Evolutionary conservation across 2,113 vertebrate species (phyloP).

Genomic region (Parus major): DNA sequence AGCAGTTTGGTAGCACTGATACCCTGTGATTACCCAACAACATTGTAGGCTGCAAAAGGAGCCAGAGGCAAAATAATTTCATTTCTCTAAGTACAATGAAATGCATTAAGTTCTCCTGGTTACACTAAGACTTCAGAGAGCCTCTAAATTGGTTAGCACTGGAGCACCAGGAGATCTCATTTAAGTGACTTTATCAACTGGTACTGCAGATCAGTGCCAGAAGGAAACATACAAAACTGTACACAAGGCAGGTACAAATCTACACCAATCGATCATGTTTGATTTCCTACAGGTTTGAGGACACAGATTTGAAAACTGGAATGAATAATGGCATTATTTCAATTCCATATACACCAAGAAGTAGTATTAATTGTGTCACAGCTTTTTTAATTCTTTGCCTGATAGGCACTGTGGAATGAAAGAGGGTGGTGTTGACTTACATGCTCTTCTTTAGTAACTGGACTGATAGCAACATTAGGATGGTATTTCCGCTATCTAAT

Average conservation of each 20-base stretch:
- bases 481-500: neutral
- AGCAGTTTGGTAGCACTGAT: neutral
- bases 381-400: neutral
- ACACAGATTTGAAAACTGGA: neutral
- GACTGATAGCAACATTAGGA: neutral
- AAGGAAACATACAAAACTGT: neutral
- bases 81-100: neutral
- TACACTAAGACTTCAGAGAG: neutral
- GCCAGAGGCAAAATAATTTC: neutral
- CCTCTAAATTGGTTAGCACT: neutral
- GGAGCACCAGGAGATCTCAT: neutral
- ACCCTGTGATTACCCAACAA: neutral
- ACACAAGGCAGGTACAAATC: neutral
- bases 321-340: neutral
- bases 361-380: neutral
- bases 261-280: fast-evolving
- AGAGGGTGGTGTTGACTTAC: neutral
- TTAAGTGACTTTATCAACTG: neutral
- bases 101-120: neutral
- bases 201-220: neutral
- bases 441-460: neutral
- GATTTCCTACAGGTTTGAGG: neutral
- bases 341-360: neutral
- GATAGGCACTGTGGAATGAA: neutral
- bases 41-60: neutral